phyloP scores from a whole-genome alignment of 1,140 invertebrate species.

The Drosophila ambigua region DNA sequence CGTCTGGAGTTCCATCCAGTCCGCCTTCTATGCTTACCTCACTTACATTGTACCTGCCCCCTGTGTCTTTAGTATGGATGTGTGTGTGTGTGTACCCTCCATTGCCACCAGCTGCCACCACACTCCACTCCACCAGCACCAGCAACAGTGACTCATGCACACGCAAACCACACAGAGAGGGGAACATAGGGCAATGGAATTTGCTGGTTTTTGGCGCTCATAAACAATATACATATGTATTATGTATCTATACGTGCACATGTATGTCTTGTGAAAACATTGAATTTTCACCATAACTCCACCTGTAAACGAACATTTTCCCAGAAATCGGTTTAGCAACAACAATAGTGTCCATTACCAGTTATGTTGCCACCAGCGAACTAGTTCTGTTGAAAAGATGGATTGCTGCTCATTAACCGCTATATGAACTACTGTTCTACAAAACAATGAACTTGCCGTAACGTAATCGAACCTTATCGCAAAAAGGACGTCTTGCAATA shows the following conservation, averaged over 20 bases:
- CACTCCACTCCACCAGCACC: conserved; percentile 5
- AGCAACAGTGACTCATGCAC: conserved; percentile 65
- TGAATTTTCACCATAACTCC: conserved; percentile 28
- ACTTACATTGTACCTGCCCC: conserved; percentile 30
- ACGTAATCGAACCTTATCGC: no score
- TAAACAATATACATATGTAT: conserved; percentile 26
- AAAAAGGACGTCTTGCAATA: no score
- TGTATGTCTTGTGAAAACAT: conserved; percentile 9
- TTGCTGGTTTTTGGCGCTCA: conserved; percentile 41
- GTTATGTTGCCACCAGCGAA: conserved; percentile 9
- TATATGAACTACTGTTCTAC: no score
- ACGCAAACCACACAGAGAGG: conserved; percentile 62
- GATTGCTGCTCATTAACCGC: no score
- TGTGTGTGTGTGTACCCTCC: conserved; percentile 36
- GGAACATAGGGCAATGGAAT: conserved; percentile 51
- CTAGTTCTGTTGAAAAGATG: no score
- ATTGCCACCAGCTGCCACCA: conserved; percentile 49
- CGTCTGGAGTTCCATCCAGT: conserved; percentile 45
- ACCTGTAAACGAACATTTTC: conserved; percentile 35
- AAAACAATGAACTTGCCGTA: no score
- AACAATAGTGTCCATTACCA: conserved; percentile 15
- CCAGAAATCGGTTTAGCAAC: conserved; percentile 40
- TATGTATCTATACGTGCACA: neutral
- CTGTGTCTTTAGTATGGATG: neutral
- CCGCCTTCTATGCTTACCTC: conserved; percentile 53